Base-by-base conservation (phyloP, 2,888 invertebrate genomes). In the Lepeophtheirus nordmannii region DNA sequence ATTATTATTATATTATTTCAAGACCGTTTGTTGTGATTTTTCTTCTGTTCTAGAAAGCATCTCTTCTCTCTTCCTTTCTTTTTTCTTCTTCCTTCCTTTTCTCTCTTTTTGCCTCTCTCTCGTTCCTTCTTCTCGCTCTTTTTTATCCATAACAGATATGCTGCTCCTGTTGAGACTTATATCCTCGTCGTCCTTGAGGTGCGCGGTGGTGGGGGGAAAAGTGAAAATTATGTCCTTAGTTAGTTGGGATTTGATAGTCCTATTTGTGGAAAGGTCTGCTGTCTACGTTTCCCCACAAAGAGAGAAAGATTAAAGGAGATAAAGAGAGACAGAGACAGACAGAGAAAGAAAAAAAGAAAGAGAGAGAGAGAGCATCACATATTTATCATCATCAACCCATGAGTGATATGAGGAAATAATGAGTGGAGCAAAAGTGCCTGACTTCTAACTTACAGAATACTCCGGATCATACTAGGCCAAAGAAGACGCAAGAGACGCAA, bases 131-230 rank as follows among this genome's bases (percentile, higher is more conserved):
- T 30, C 14, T 46, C 53, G 14, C 53, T 46, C 17, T 17, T 46
- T 46, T 46, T 46, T 46, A 46, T 46, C 53, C 53, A 46, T 46
- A 46, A 46, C 3, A 46, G 17, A 46, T 46, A n/a, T 46, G 30
- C 30, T 30, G 30, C 30, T 30, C 30, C 30, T 30, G 30, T 30
- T 30, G 7, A 30, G 30, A 30, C 30, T 30, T 7, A 30, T 30
- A 30, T 46, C n/a, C 14, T n/a, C 53, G 53, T 46, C 53, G 53
- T 46, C 53, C 53, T 46, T 46, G 53, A 46, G 53, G 53, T 46
- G 53, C 17, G 53, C 14, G 53, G n/a, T n/a, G 53, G 53, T n/a
- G 53, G 53, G 8, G 53, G 53, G 53, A 8, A 8, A 8, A n/a
- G n/a, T 8, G 53, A n/a, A 46, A 46, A 17, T 8, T n/a, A 46